Evolutionary conservation across 2,888 invertebrate species (phyloP).

Genomic region (Drosophila mulleri): DNA sequence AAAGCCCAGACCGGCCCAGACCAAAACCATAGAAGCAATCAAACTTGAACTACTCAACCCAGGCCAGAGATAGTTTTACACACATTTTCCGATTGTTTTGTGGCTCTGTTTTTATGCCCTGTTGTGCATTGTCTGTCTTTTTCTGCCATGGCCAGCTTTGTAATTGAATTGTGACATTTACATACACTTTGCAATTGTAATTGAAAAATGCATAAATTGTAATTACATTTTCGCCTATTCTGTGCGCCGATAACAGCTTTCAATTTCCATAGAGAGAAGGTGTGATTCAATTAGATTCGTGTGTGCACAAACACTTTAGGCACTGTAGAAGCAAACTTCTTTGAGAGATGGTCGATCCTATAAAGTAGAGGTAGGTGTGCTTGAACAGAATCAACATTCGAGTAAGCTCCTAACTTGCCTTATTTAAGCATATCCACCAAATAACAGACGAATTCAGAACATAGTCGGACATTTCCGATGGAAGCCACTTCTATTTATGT

Average conservation of each 20-base stretch:
- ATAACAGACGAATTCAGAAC: too few species aligned
- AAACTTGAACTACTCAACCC: slow-evolving; percentile 33
- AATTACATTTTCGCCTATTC: slow-evolving; percentile 51
- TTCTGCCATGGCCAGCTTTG: slow-evolving; percentile 40
- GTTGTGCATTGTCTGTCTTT: slow-evolving; percentile 20
- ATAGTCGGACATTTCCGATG: neutral
- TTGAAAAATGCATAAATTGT: slow-evolving; percentile 60
- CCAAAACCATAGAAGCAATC: slow-evolving; percentile 63
- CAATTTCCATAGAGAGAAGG: neutral
- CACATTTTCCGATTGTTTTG: slow-evolving; percentile 47
- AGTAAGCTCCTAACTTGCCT: too few species aligned
- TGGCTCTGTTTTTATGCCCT: slow-evolving; percentile 21
- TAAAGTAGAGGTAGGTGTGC: neutral
- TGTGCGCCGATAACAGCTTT: neutral
- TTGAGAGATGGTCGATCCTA: neutral
- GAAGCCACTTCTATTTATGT: neutral
- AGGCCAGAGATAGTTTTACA: slow-evolving; percentile 29
- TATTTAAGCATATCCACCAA: too few species aligned
- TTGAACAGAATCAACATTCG: neutral
- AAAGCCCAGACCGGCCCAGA: slow-evolving; percentile 22
- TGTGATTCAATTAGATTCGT: slow-evolving; percentile 3
- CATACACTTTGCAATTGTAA: slow-evolving; percentile 50
- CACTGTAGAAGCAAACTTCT: neutral
- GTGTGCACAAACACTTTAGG: neutral
- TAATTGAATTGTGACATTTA: slow-evolving; percentile 67